Evolutionary conservation across 2,113 vertebrate species (phyloP), one percentile per base, ranked within the genome.

Genomic region (Micronisus gabar): DNA sequence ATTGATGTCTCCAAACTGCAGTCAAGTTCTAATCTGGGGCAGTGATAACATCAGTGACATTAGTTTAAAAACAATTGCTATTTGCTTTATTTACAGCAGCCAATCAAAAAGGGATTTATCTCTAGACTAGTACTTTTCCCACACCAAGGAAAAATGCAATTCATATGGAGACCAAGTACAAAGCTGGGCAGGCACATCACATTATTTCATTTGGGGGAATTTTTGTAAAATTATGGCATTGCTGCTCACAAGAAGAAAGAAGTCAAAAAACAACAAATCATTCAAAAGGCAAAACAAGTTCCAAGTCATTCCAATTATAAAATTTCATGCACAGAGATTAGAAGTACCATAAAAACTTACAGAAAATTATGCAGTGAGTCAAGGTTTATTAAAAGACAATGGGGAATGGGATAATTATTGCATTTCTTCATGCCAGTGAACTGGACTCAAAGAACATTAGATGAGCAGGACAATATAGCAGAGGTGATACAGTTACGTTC

Each of bases 101-200:
- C 81, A 96, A 53, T 61, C 91, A 59, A 55, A 91, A 75, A 47
- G 40, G 48, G 84, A 89, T 96, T 93, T 85, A 63, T 91, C 96
- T 89, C 73, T 47, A 83, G 61, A 68, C 61, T 20, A 72, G 52
- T 59, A 50, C 11, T 91, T 84, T 91, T 89, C 84, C 87, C 90
- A 94, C 56, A 88, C 10, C 29, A 52, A 65, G 34, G 56, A 87
- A 90, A 94, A 94, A 72, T 26, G 26, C 84, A 87, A 88, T 89
- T 88, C 81, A 65, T n/a, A 15, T 68, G 61, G 65, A 96, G 41
- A 66, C 29, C 47, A 48, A 79, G 23, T 7, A 47, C 36, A 52
- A 75, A 92, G 82, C 59, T 71, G 71, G 50, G 50, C 26, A 27
- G 50, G 50, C 50, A 52, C 9, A 52, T 52, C 15, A 13, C 50